Evolutionary conservation across 2,113 vertebrate genomes (phyloP).

Genomic region (Clupea harengus): DNA sequence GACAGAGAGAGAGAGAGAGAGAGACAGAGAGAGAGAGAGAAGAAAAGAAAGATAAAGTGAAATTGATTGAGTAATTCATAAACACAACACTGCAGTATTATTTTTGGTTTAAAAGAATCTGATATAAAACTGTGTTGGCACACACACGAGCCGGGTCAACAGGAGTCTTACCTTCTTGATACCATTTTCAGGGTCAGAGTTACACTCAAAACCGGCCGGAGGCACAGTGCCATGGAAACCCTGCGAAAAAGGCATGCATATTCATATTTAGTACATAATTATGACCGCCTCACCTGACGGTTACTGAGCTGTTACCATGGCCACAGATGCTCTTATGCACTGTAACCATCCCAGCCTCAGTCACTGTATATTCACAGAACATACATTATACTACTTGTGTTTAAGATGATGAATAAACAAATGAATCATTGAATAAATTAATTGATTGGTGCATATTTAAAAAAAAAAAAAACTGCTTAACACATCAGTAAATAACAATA

Average conservation of each 20-base stretch:
- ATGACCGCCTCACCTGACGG: background rate
- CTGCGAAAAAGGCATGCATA: conserved; percentile 55
- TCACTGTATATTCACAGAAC: background rate
- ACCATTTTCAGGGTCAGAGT: conserved; percentile 66
- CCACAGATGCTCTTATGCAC: background rate
- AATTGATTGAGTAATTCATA: too few species aligned
- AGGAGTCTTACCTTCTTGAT: conserved; percentile 69
- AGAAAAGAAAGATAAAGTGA: too few species aligned
- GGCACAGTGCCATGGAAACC: conserved; percentile 69
- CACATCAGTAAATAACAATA: background rate
- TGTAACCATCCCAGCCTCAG: background rate
- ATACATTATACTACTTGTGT: background rate
- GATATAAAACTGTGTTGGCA: background rate
- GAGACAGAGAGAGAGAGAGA: too few species aligned
- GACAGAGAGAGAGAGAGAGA: background rate
- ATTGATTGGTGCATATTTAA: background rate
- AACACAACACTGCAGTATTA: too few species aligned
- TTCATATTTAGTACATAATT: conserved; percentile 30
- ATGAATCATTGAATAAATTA: background rate
- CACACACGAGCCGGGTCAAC: background rate
- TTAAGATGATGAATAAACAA: background rate
- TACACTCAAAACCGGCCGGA: conserved; percentile 63
- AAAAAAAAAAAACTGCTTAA: background rate
- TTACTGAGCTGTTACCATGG: background rate
- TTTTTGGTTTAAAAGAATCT: too few species aligned